Percentiles rank a stretch among this genome's conserved stretches.
phyloP scores from a whole-genome alignment of 2,888 invertebrate genomes.

The Megaustenia siamemsis region DNA sequence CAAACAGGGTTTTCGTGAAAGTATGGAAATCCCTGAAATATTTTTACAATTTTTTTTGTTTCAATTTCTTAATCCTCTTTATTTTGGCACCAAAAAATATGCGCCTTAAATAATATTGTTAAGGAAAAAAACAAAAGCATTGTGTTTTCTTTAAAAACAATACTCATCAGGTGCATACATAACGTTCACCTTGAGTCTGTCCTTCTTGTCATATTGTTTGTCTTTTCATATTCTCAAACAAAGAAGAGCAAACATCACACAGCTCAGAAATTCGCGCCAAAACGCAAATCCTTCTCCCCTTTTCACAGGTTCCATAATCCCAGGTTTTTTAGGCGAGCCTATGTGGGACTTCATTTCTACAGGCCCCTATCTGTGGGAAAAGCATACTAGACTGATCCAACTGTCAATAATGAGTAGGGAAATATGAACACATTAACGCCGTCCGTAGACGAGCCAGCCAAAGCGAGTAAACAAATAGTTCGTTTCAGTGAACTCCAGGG shows the following conservation, averaged over 20 bases:
- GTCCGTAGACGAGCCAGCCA: slow-evolving; percentile 9
- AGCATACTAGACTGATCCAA: not conserved
- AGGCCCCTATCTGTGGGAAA: slow-evolving; percentile 23
- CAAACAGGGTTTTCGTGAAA: too few relatives aligned
- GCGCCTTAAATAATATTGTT: too few relatives aligned
- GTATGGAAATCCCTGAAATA: too few relatives aligned
- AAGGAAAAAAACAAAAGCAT: too few relatives aligned
- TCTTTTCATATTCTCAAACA: not conserved
- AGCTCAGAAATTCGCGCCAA: slow-evolving; percentile 4
- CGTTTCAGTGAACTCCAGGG: too few relatives aligned
- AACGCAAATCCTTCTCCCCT: slow-evolving; percentile 11
- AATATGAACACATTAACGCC: slow-evolving; percentile 31
- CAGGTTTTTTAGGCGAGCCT: not conserved
- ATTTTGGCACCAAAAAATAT: too few relatives aligned
- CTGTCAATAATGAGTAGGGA: slow-evolving; percentile 16
- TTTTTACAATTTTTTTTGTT: too few relatives aligned
- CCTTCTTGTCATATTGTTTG: not conserved
- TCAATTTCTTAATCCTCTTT: too few relatives aligned
- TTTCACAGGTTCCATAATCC: not conserved
- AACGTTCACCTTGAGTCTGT: too few relatives aligned
- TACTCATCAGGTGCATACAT: not conserved
- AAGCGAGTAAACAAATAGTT: not conserved
- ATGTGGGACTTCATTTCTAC: not conserved
- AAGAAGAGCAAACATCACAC: not conserved
- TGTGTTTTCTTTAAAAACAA: too few relatives aligned